These are phyloP conservation scores for Hyperoplus lanceolatus DNA, from an alignment of 2,797 vertebrate species.

Conservation along the genomic window DNA sequence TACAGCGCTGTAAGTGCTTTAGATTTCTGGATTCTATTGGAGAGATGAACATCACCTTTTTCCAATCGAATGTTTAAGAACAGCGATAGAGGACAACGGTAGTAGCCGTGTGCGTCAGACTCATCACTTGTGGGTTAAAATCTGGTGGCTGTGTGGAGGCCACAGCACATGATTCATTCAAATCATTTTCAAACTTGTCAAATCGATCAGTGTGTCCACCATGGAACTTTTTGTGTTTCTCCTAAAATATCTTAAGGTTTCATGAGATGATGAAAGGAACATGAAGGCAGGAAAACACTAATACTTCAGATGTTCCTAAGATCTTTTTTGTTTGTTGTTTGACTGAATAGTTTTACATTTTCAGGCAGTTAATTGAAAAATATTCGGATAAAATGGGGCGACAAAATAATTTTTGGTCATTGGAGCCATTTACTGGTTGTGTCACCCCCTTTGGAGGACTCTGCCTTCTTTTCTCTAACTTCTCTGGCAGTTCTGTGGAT, in stretches of 20 bases:
- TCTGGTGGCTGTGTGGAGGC: conserved; percentile 4
- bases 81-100: too few species aligned
- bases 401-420: conserved; percentile 12
- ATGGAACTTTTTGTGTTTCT: conserved; percentile 5
- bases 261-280: conserved; percentile 10
- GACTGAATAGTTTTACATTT: background rate
- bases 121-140: conserved; percentile 1
- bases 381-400: background rate
- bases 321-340: background rate
- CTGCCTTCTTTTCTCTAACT: conserved; percentile 5
- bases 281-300: background rate
- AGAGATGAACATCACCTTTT: too few species aligned
- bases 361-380: background rate
- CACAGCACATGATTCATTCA: background rate
- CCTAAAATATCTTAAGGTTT: background rate
- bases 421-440: conserved; percentile 16
- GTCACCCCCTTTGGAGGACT: conserved; percentile 8
- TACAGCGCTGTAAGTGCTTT: too few species aligned
- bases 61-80: too few species aligned
- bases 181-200: conserved; percentile 3
- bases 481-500: background rate
- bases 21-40: too few species aligned
- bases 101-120: too few species aligned
- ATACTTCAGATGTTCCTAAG: background rate
- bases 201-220: background rate